Conservation (phyloP, 2,113 vertebrate species). For the Geococcyx californianus region DNA sequence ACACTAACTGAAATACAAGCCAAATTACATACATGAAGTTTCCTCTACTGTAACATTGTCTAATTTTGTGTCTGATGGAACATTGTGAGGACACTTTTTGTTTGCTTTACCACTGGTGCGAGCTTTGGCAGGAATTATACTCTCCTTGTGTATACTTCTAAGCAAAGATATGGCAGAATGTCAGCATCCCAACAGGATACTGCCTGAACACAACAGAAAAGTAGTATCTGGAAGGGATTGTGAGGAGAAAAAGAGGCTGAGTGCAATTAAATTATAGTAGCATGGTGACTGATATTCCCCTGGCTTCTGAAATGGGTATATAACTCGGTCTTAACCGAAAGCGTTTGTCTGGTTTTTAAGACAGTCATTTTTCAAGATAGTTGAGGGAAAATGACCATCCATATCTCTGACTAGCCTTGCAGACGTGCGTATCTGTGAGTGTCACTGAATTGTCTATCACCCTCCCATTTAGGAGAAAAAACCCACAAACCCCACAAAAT, state of each 20-base stretch:
- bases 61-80: not conserved
- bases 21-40: not conserved
- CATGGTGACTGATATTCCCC: not conserved
- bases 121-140: not conserved
- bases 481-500: fast-evolving
- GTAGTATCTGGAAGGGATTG: not conserved
- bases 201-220: slow-evolving; percentile 10
- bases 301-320: not conserved
- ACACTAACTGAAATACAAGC: not conserved
- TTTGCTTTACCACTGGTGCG: not conserved
- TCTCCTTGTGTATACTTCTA: not conserved
- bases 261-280: not conserved
- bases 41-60: not conserved
- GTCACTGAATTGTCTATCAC: not conserved
- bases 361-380: not conserved
- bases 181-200: not conserved
- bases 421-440: not conserved
- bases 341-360: not conserved
- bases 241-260: not conserved
- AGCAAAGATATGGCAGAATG: not conserved
- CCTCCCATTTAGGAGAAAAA: not conserved
- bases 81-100: not conserved
- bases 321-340: not conserved
- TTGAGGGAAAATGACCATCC: not conserved
- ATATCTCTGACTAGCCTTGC: not conserved